Evolutionary conservation across 2,797 vertebrate genomes (phyloP), one percentile per base, ranked within the genome.

Genomic region (Austrolebias charrua): DNA sequence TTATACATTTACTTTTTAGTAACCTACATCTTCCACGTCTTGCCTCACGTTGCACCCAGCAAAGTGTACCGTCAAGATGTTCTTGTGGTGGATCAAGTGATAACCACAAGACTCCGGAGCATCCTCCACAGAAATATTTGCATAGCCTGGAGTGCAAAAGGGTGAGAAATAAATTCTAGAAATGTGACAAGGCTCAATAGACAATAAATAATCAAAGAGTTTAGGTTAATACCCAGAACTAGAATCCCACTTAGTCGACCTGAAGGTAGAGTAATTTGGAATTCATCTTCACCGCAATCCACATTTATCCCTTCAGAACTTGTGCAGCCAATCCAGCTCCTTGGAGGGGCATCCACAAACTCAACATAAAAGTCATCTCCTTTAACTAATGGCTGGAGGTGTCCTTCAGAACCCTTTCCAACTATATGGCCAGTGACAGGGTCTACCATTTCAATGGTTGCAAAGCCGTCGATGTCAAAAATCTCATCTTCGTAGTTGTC

Each of bases 1-100:
- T 2, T 12, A 19, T 8, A 20, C 10, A n/a, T 13, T 19, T 45
- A 2, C 12, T 11, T 12, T 33, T 40, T 28, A 59, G 6, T 5
- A 48, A 55, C 73, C 4, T 62, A 81, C 83, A 38, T 46, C 10
- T 15, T 19, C 20, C 15, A 18, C 62, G 20, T 44, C 9, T n/a
- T 18, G 18, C 19, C 33, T 60, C 13, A 88, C 84, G 38, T 75
- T 43, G 55, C 88, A 91, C 0, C 83, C 88, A 20, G 51, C 64
- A 42, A 85, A 89, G 7, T 76, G 74, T 5, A 89, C 58, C 40
- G 29, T 76, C 20, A 91, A 20, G 5, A 51, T 68, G 16, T 67
- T 80, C 1, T 45, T 14, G 1, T 47, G 0, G 0, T 0, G 1
- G 50, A 69, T 48, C 24, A 85, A 31, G 8, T 56, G 6, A 67